Evolutionary conservation across 2,113 vertebrate genomes (phyloP).

Genomic region (Atherinomorus stipes): DNA sequence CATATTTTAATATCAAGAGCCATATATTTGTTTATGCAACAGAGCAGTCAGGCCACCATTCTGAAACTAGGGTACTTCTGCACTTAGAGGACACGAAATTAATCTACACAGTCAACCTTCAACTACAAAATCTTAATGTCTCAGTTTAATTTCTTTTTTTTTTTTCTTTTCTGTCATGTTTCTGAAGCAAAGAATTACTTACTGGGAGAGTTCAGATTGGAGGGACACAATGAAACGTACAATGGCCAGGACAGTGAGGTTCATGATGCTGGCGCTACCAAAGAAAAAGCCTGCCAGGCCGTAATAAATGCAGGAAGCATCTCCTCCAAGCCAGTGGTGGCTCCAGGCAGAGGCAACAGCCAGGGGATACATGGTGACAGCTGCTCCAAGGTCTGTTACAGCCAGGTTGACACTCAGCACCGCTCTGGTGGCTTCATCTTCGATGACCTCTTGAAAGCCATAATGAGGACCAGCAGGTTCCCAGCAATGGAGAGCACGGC

Average conservation of each 20-base stretch:
- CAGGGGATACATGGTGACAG: conserved; percentile 88
- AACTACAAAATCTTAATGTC: background rate
- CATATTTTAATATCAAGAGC: too few relatives aligned
- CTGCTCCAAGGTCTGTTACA: conserved; percentile 86
- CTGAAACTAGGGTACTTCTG: too few relatives aligned
- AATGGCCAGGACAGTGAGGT: conserved; percentile 86
- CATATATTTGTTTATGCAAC: too few relatives aligned
- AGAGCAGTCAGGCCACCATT: too few relatives aligned
- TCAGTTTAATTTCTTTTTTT: background rate
- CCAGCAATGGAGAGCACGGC: conserved; percentile 86
- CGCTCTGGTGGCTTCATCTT: conserved; percentile 86
- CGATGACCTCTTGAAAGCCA: conserved; percentile 81
- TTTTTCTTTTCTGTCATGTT: background rate
- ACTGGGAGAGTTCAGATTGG: conserved; percentile 80
- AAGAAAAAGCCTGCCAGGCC: conserved; percentile 89
- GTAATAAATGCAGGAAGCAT: conserved; percentile 84
- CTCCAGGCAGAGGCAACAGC: conserved; percentile 88
- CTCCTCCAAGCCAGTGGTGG: conserved; percentile 88
- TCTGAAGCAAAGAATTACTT: conserved; percentile 61
- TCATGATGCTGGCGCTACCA: conserved; percentile 88
- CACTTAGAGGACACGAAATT: too few relatives aligned
- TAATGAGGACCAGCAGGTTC: conserved; percentile 85
- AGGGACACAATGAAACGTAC: conserved; percentile 85
- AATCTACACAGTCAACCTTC: background rate
- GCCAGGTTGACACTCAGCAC: conserved; percentile 89